Conservation (phyloP, 2,797 vertebrate genomes). For the Thaleichthys pacificus region DNA sequence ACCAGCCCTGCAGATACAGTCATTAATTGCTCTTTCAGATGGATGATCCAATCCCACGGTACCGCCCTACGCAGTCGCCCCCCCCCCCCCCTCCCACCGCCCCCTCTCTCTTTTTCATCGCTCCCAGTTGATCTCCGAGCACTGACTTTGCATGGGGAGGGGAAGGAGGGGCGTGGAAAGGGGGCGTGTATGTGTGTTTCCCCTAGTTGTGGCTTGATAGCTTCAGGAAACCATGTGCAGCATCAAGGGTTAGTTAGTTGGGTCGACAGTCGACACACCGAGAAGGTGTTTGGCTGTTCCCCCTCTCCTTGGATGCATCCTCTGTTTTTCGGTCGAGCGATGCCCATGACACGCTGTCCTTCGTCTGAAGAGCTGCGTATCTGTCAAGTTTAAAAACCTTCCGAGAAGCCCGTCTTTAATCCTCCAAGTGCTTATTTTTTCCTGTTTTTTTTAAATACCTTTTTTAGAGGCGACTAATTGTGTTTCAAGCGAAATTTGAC, state of each 20-base stretch:
- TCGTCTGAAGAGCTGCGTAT: slow-evolving; percentile 39
- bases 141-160: slow-evolving; percentile 30
- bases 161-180: background rate
- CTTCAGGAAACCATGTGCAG: slow-evolving; percentile 26
- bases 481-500: slow-evolving; percentile 69
- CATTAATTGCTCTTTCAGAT: slow-evolving; percentile 49
- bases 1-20: slow-evolving; percentile 40
- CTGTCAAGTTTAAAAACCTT: slow-evolving; percentile 43
- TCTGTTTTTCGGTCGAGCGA: slow-evolving; percentile 12
- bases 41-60: slow-evolving; percentile 13
- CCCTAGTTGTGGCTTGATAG: slow-evolving; percentile 27
- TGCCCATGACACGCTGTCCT: slow-evolving; percentile 59
- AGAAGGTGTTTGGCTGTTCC: slow-evolving; percentile 49
- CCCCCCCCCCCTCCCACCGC: background rate
- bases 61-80: background rate
- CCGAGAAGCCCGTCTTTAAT: slow-evolving; percentile 49
- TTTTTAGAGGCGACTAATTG: slow-evolving; percentile 60
- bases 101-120: slow-evolving; percentile 3
- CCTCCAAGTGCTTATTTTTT: slow-evolving; percentile 48
- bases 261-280: slow-evolving; percentile 35
- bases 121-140: slow-evolving; percentile 42
- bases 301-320: slow-evolving; percentile 40
- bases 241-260: slow-evolving; percentile 33
- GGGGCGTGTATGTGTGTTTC: background rate
- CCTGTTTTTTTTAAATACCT: slow-evolving; percentile 16